Evolutionary conservation across 2,888 invertebrate species (phyloP).

Genomic region (Drosophila histrio): DNA sequence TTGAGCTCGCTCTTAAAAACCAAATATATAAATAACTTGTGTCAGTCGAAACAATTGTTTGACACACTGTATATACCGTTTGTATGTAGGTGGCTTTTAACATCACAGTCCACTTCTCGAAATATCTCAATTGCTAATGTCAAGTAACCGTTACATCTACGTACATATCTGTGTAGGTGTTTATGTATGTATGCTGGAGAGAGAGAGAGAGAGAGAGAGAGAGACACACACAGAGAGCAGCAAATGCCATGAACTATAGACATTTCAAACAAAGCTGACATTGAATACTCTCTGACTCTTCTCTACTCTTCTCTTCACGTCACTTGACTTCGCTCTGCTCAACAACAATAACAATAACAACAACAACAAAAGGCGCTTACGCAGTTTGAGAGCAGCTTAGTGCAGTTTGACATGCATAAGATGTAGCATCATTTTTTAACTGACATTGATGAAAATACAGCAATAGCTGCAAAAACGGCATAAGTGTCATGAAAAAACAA

Average conservation of each 20-base stretch:
- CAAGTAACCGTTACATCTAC: conserved; percentile 6
- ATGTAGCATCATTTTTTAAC: conserved; percentile 41
- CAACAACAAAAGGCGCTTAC: neutral
- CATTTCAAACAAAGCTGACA: conserved; percentile 50
- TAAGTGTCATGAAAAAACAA: conserved; percentile 22
- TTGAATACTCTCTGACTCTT: conserved; percentile 32
- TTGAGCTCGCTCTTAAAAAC: no score
- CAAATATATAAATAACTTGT: no score
- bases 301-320: neutral
- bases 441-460: conserved; percentile 53
- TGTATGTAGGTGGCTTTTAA: neutral
- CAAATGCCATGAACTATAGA: conserved; percentile 58
- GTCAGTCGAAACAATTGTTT: neutral
- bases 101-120: neutral
- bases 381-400: neutral
- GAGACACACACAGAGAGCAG: no score
- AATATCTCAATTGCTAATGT: conserved; percentile 5
- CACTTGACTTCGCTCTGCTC: neutral
- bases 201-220: neutral
- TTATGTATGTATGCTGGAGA: neutral
- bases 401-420: conserved; percentile 10
- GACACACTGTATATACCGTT: neutral
- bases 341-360: no score
- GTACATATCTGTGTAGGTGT: neutral
- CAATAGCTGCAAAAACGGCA: conserved; percentile 36